These are phyloP conservation scores for Clostera curtula DNA, from an alignment of 2,888 invertebrate genomes.

Conservation along the genomic window DNA sequence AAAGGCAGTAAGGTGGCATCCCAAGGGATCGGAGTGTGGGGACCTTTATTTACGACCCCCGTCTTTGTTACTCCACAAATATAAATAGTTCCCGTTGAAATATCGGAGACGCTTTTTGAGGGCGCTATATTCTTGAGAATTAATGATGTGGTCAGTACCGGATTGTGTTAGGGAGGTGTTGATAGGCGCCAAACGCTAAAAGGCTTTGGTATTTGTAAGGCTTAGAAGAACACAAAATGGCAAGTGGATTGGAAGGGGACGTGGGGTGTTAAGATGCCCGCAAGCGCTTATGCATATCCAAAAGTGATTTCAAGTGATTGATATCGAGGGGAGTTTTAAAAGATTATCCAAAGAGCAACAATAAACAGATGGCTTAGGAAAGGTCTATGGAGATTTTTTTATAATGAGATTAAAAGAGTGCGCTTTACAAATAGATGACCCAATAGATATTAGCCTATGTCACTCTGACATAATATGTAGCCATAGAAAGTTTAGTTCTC, in stretches of 20 bases:
- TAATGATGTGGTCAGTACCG: slow-evolving; percentile 71
- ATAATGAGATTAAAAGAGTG: too few relatives aligned
- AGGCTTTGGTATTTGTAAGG: slow-evolving; percentile 56
- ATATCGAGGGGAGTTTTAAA: slow-evolving; percentile 15
- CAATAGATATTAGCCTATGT: too few relatives aligned
- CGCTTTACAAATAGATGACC: too few relatives aligned
- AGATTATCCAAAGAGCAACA: slow-evolving; percentile 11
- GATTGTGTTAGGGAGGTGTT: slow-evolving; percentile 59
- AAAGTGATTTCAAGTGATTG: slow-evolving; percentile 26
- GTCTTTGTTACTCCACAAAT: slow-evolving; percentile 68
- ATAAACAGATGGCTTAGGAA: too few relatives aligned
- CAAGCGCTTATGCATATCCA: slow-evolving; percentile 29
- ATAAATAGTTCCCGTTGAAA: slow-evolving; percentile 71
- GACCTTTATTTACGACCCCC: slow-evolving; percentile 65
- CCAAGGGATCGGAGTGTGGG: slow-evolving; percentile 41
- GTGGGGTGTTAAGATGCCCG: slow-evolving; percentile 30
- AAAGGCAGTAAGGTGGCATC: slow-evolving; percentile 65
- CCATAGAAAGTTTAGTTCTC: too few relatives aligned
- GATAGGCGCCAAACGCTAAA: slow-evolving; percentile 55
- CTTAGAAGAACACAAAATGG: slow-evolving; percentile 64
- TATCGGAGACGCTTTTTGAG: slow-evolving; percentile 62
- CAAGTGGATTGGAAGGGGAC: slow-evolving; percentile 44
- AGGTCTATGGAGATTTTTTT: too few relatives aligned
- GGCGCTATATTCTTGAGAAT: slow-evolving; percentile 69
- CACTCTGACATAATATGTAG: too few relatives aligned